Conservation (phyloP, 2,113 vertebrate genomes). For the Cranoglanis bouderius region DNA sequence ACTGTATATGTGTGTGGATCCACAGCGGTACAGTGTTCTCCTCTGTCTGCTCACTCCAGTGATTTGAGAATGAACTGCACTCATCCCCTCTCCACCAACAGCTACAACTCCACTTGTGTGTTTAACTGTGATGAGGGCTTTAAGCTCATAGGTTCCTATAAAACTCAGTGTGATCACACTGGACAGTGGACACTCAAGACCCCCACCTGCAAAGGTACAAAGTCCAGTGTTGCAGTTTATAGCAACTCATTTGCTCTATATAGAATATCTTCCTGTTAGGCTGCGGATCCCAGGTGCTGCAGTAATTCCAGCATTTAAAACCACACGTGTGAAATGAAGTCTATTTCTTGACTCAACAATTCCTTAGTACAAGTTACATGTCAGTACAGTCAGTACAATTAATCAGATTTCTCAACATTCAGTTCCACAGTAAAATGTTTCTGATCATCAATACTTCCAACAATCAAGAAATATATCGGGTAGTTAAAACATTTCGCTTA, state of each 20-base stretch:
- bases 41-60: not conserved
- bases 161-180: constrained; percentile 58
- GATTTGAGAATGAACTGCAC: constrained; percentile 57
- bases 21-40: constrained; percentile 64
- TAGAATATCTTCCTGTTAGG: not conserved
- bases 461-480: not conserved
- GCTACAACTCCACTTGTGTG: constrained; percentile 59
- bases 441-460: not conserved
- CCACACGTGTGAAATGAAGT: not conserved
- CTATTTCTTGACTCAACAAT: not conserved
- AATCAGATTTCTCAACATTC: not conserved
- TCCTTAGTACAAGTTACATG: not conserved
- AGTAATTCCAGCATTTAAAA: not conserved
- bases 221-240: not conserved
- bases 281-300: not conserved
- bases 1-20: not conserved
- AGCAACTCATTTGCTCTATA: not conserved
- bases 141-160: constrained; percentile 30
- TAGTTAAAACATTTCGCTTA: not conserved
- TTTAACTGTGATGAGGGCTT: constrained; percentile 63
- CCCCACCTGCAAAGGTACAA: constrained; percentile 69
- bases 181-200: constrained; percentile 61
- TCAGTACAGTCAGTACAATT: not conserved
- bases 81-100: constrained; percentile 53
- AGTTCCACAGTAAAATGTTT: not conserved